Base-by-base conservation (phyloP, 2,888 invertebrate genomes). In the Dryobotodes eremita region DNA sequence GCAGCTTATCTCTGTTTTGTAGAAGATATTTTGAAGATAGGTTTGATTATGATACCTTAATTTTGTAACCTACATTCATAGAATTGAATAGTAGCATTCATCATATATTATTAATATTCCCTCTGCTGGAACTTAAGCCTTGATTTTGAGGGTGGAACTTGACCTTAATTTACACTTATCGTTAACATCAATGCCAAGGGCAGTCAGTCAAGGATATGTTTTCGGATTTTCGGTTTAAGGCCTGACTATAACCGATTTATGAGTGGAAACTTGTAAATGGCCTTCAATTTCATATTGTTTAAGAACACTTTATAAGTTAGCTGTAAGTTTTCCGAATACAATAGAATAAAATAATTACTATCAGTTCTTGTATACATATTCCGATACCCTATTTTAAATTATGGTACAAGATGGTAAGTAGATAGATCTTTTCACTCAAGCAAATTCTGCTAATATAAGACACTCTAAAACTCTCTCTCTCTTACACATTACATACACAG, bases 401-500 rank as follows among this genome's bases (percentile, higher is more conserved):
- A 17, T n/a, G 15, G n/a, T n/a, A 65, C 20, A 61, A 31, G 62
- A 20, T 5, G 10, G 5, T n/a, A 57, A 5, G 6, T 26, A 7
- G 6, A 6, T 20, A 31, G 5, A 3, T 61, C 1, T 62, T 23
- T 11, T 36, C 17, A 61, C 2, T 26, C 6, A 64, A 36, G 7
- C 3, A 2, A 64, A 64, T 23, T 36, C 20, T 31, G 2, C 62
- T 20, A 20, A 31, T 13, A 62, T 31, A 31, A 23, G 7, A 42
- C 0, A 42, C 23, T 23, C 23, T 50, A 10, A 20, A 75, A 53
- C n/a, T n/a, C n/a, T n/a, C n/a, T n/a, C n/a, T n/a, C n/a, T n/a
- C n/a, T n/a, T n/a, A n/a, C n/a, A n/a, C n/a, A n/a, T n/a, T 46
- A 69, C 57, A 57, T n/a, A 55, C 8, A 75, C 69, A 73, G 42